These are phyloP conservation scores for Gambusia yucatana DNA, from an alignment of 2,797 vertebrate species.

Conservation along the genomic window DNA sequence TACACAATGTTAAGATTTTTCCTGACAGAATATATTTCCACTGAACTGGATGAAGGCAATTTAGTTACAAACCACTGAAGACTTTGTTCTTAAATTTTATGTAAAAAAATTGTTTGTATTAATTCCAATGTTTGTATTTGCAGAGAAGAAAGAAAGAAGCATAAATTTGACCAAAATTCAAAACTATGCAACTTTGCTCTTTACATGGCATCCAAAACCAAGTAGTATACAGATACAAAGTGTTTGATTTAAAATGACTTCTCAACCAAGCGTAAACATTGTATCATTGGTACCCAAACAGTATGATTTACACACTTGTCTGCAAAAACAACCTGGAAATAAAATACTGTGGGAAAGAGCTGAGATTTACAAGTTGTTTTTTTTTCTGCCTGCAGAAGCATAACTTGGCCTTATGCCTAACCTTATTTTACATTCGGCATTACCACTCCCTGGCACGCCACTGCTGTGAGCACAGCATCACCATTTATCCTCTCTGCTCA, in stretches of 20 bases:
- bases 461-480: slow-evolving; percentile 21
- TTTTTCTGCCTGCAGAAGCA: slow-evolving; percentile 13
- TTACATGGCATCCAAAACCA: neutral
- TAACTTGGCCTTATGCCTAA: slow-evolving; percentile 5
- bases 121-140: too few relatives aligned
- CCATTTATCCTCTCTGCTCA: slow-evolving; percentile 16
- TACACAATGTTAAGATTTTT: neutral
- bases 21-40: slow-evolving; percentile 1
- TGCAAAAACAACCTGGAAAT: neutral
- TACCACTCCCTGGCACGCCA: slow-evolving; percentile 36
- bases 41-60: slow-evolving; percentile 7
- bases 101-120: neutral
- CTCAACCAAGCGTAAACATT: neutral
- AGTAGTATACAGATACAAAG: neutral
- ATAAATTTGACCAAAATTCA: neutral
- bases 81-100: neutral
- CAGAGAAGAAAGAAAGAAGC: neutral
- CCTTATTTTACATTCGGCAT: slow-evolving; percentile 22
- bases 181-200: neutral
- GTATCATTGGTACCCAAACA: neutral
- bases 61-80: slow-evolving; percentile 2
- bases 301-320: neutral
- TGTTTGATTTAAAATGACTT: neutral
- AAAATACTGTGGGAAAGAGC: slow-evolving; percentile 10
- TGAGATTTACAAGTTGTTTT: slow-evolving; percentile 6